Evolutionary conservation across 2,888 invertebrate species (phyloP).

Genomic region (Sphecodes monilicornis): DNA sequence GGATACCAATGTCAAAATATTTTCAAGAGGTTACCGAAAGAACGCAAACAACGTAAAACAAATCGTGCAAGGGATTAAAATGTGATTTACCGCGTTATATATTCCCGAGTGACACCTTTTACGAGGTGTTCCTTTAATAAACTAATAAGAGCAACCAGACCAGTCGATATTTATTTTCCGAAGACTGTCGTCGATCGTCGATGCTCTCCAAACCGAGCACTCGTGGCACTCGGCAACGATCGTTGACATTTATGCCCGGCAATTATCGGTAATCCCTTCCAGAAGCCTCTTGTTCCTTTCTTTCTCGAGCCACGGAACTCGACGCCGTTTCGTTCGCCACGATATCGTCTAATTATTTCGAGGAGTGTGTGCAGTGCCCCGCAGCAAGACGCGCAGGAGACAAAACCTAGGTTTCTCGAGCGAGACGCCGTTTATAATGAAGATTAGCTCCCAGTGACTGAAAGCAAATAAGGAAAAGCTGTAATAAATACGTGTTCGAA

Average conservation of each 20-base stretch:
- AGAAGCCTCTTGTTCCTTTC: neutral
- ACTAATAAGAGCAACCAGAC: neutral
- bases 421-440: slow-evolving; percentile 44
- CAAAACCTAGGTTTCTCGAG: slow-evolving; percentile 32
- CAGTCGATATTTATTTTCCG: neutral
- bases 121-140: neutral
- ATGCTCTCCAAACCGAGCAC: neutral
- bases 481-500: slow-evolving; percentile 57
- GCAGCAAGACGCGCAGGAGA: neutral
- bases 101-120: neutral
- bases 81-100: neutral
- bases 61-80: neutral
- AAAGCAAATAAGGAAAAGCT: slow-evolving; percentile 59
- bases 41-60: neutral
- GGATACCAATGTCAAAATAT: neutral
- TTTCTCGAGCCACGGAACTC: neutral
- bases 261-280: neutral
- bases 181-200: neutral
- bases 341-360: slow-evolving; percentile 8
- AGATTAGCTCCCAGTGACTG: slow-evolving; percentile 55
- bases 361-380: neutral
- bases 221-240: neutral
- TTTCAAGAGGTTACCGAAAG: neutral
- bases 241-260: neutral
- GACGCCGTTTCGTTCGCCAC: neutral